phyloP scores from a whole-genome alignment of 2,113 vertebrate genomes.

The Psophia crepitans region DNA sequence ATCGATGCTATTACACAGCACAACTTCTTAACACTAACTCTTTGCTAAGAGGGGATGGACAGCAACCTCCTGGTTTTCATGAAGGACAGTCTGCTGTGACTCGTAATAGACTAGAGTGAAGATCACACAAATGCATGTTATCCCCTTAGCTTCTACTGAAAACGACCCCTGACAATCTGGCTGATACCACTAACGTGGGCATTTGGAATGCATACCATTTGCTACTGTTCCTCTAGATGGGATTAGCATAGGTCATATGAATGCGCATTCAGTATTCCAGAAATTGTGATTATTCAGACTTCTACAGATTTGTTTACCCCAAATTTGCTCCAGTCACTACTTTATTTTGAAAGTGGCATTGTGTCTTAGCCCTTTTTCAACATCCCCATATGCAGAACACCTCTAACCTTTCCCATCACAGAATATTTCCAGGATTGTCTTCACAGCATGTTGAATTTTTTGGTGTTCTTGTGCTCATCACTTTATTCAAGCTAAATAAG shows the following conservation, averaged over 20 bases:
- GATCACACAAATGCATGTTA: background rate
- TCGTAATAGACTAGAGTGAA: background rate
- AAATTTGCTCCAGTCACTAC: background rate
- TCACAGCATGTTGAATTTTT: background rate
- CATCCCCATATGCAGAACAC: background rate
- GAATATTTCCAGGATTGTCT: background rate
- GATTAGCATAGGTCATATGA: background rate
- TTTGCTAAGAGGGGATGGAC: background rate
- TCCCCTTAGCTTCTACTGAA: background rate
- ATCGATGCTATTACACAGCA: background rate
- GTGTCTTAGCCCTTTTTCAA: background rate
- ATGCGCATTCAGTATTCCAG: background rate
- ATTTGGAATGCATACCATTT: background rate
- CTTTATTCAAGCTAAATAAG: background rate
- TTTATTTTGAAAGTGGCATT: background rate
- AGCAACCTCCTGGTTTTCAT: background rate
- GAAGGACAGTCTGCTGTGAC: background rate
- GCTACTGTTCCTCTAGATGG: background rate
- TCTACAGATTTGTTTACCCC: background rate
- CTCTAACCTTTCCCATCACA: background rate
- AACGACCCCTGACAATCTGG: background rate
- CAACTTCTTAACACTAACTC: background rate
- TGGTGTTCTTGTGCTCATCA: background rate
- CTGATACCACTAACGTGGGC: background rate
- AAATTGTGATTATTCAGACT: background rate